These are phyloP conservation scores for Tenthredo mesomela DNA, from an alignment of 2,888 invertebrate species.

Conservation along the genomic window DNA sequence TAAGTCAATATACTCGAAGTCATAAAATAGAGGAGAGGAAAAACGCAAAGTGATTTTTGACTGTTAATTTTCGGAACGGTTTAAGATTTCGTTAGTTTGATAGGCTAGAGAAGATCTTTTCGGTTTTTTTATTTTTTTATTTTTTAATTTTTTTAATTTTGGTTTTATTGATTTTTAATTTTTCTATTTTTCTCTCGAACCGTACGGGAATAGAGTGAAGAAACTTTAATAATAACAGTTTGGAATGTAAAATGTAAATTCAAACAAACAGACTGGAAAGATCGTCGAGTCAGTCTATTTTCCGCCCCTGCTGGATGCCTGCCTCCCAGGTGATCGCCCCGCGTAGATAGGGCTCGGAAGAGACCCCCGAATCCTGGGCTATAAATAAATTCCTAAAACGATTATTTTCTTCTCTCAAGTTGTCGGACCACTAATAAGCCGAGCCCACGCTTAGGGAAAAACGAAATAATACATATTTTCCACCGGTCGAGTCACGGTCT, in stretches of 20 bases:
- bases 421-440: constrained; percentile 36
- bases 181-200: not conserved
- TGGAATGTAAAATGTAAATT: constrained; percentile 7
- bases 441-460: constrained; percentile 41
- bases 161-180: not conserved
- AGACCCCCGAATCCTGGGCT: constrained; percentile 12
- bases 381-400: constrained; percentile 51
- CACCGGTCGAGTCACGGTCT: not conserved
- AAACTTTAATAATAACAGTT: constrained; percentile 18
- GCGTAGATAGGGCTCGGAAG: not conserved
- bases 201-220: constrained; percentile 4
- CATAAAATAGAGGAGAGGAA: not conserved
- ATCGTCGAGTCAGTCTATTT: constrained; percentile 15
- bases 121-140: too few relatives aligned
- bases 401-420: constrained; percentile 47
- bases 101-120: not conserved
- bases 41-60: not conserved
- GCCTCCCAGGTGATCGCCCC: constrained; percentile 13
- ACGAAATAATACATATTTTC: constrained; percentile 51
- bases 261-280: constrained; percentile 28
- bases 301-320: constrained; percentile 13
- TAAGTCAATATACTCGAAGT: not conserved
- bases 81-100: not conserved
- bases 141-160: not conserved
- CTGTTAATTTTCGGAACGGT: not conserved